Base-by-base conservation (phyloP, 2,113 vertebrate species). In the Carassius gibelio region DNA sequence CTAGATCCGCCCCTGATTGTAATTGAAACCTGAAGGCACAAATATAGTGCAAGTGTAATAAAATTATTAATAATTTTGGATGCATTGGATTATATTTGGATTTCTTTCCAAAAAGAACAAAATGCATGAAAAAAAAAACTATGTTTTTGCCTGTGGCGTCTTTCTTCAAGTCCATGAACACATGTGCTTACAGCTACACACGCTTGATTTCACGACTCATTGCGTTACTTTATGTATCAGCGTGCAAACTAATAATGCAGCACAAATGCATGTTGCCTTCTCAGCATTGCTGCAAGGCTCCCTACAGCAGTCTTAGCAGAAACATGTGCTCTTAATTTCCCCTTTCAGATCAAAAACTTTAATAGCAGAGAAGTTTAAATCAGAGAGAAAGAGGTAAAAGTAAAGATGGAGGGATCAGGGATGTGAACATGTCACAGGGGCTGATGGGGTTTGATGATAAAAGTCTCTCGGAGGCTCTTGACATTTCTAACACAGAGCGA, bases 281-380 rank as follows among this genome's bases (percentile, higher is more conserved):
- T 74, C 71, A 74, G 42, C 71, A 48, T 9, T 21, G 68, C 68
- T 42, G 68, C 68, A 48, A 48, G 66, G 21, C 71, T 74, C 21
- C 38, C 2, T 74, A 74, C 21, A 48, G 71, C 71, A 74, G 21
- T 15, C 4, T 9, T 36, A 36, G 14, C 9, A 4, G n/a, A 74
- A 74, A 74, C 19, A 38, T 59, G 6, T n/a, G 8, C 8, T 19
- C 4, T 59, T 59, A 21, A n/a, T 59, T 59, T 59, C 57, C 57
- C 9, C 19, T 59, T 66, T 66, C 61, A 26, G n/a, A n/a, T 26
- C 10, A 23, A n/a, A n/a, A n/a, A 19, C 59, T 23, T n/a, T 62
- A 2, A 11, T 10, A 23, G 59, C 59, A 23, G 21, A 62, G 59
- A n/a, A 62, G 4, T 21, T 59, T 21, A 59, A 59, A 59, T 59